Percentiles rank a stretch among this genome's conserved stretches.
These are phyloP conservation scores for Caenorhabditis panamensis DNA, from an alignment of 2,888 invertebrate genomes.

Conservation along the genomic window DNA sequence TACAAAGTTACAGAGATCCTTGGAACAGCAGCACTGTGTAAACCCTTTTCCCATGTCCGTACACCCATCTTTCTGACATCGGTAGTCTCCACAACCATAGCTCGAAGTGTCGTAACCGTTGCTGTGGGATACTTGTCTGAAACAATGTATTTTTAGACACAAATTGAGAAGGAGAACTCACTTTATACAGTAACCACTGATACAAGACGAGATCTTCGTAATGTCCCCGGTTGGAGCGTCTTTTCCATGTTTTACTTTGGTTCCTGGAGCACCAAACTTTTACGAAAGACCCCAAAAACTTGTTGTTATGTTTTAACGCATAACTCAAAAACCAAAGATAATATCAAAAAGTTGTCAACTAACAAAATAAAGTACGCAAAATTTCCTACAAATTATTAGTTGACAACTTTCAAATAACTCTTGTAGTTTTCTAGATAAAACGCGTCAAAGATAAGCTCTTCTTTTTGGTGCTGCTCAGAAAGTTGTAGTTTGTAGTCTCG, in stretches of 20 bases:
- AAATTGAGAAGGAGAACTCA: neutral
- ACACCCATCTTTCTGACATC: neutral
- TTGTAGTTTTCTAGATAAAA: too few relatives aligned
- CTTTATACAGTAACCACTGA: neutral
- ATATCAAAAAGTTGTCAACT: too few relatives aligned
- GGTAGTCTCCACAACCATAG: neutral
- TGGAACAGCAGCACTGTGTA: neutral
- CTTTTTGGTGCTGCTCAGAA: too few relatives aligned
- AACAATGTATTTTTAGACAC: neutral
- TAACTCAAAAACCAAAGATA: too few relatives aligned
- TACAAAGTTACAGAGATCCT: neutral
- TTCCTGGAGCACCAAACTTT: neutral
- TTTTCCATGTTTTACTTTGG: neutral
- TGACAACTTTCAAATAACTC: too few relatives aligned
- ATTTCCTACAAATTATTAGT: too few relatives aligned
- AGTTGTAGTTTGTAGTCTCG: too few relatives aligned
- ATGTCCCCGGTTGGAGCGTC: neutral
- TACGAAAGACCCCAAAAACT: too few relatives aligned
- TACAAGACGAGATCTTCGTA: neutral
- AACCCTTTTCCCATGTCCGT: neutral
- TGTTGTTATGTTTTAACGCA: too few relatives aligned
- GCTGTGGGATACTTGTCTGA: neutral
- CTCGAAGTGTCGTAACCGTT: neutral
- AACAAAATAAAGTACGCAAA: too few relatives aligned
- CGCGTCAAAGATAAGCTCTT: too few relatives aligned